Evolutionary conservation across 2,113 vertebrate genomes (phyloP).

Genomic region (Otocyon megalotis): DNA sequence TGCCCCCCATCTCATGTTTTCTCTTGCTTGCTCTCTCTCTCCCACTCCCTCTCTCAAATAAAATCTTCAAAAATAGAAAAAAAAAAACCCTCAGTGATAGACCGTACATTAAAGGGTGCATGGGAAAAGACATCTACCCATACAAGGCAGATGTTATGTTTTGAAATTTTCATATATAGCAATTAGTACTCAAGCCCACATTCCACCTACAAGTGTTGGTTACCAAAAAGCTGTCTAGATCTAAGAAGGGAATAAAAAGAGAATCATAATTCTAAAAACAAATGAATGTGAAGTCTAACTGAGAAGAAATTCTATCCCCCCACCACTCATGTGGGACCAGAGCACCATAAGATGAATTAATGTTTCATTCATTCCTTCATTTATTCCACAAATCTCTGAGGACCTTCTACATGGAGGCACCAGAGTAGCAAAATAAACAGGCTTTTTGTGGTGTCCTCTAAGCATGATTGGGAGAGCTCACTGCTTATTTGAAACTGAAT

Average conservation of each 20-base stretch:
- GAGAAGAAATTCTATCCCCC: neutral
- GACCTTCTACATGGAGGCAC: neutral
- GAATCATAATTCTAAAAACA: constrained; percentile 2
- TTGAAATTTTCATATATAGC: neutral
- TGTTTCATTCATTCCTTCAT: neutral
- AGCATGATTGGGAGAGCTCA: neutral
- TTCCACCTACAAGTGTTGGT: neutral
- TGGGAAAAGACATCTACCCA: neutral
- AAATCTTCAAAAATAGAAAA: no score
- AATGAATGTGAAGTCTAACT: neutral
- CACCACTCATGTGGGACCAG: neutral
- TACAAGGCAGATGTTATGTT: neutral
- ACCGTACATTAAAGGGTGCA: neutral
- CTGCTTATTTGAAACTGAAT: constrained; percentile 17
- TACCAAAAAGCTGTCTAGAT: neutral
- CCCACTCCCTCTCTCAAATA: no score
- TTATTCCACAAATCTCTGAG: neutral
- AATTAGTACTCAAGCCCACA: neutral
- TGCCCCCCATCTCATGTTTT: no score
- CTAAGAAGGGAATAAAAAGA: neutral
- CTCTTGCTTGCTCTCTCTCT: no score
- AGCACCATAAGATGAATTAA: neutral
- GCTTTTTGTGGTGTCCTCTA: neutral
- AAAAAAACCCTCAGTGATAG: neutral
- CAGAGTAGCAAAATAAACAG: neutral